phyloP scores from a whole-genome alignment of 2,797 vertebrate species.

The Acridotheres tristis region DNA sequence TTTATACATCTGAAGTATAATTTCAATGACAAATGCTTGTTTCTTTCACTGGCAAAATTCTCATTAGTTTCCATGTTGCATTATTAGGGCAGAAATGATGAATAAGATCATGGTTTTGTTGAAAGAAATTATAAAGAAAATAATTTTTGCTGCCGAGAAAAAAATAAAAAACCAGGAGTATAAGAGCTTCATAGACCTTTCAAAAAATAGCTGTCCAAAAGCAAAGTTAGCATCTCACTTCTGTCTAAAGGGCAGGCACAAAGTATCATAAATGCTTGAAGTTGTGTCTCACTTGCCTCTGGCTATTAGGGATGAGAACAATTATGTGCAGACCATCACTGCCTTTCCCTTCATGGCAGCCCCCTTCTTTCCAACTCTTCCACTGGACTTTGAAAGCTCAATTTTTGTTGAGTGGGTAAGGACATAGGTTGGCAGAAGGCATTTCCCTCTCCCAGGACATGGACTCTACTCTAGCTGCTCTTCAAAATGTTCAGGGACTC shows the following conservation, averaged over 20 bases:
- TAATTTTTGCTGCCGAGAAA: not conserved
- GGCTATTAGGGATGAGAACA: not conserved
- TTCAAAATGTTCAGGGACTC: not conserved
- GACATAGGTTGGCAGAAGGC: not conserved
- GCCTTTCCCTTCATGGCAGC: not conserved
- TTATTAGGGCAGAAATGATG: not conserved
- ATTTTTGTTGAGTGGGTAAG: not conserved
- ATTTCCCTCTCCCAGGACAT: not conserved
- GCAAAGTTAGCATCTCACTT: not conserved
- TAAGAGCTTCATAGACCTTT: not conserved
- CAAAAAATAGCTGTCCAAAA: not conserved
- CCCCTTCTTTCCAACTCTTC: not conserved
- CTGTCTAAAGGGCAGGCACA: not conserved
- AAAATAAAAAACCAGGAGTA: not conserved
- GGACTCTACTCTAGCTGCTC: not conserved
- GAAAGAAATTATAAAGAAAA: not conserved
- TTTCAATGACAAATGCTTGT: not conserved
- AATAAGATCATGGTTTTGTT: not conserved
- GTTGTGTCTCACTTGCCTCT: not conserved
- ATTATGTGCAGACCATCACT: not conserved
- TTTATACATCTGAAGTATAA: not conserved
- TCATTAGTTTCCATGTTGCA: not conserved
- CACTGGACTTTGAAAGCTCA: fast-evolving
- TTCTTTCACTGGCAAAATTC: not conserved
- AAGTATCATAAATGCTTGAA: not conserved